phyloP scores from a whole-genome alignment of 2,113 vertebrate species.

The Sinocyclocheilus anophthalmus region DNA sequence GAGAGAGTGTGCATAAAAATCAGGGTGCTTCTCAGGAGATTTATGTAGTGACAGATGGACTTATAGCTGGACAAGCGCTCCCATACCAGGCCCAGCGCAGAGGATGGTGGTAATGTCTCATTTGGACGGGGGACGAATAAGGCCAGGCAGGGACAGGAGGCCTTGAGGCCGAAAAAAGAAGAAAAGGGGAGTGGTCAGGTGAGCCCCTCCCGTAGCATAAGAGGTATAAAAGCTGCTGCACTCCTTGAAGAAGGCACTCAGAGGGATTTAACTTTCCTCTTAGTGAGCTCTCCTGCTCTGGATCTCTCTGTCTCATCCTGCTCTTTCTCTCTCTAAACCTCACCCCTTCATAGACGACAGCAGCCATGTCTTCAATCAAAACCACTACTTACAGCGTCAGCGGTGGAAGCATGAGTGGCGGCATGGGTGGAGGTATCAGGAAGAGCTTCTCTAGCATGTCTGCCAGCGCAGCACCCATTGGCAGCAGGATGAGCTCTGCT shows the following conservation, averaged over 20 bases:
- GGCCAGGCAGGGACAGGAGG: slow-evolving; percentile 40
- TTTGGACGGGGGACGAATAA: slow-evolving; percentile 47
- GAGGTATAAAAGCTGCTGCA: slow-evolving; percentile 63
- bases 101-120: slow-evolving; percentile 56
- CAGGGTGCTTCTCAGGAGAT: too few relatives aligned
- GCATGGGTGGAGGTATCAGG: slow-evolving; percentile 69
- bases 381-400: not conserved
- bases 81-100: slow-evolving; percentile 66
- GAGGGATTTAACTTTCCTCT: slow-evolving; percentile 76
- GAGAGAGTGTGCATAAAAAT: slow-evolving; percentile 54
- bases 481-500: slow-evolving; percentile 31
- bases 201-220: slow-evolving; percentile 52
- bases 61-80: too few relatives aligned
- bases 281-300: slow-evolving; percentile 67
- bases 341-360: slow-evolving; percentile 26
- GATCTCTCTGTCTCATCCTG: slow-evolving; percentile 55
- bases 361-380: slow-evolving; percentile 51
- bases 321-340: slow-evolving; percentile 35
- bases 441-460: slow-evolving; percentile 62
- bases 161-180: slow-evolving; percentile 19
- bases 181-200: slow-evolving; percentile 44
- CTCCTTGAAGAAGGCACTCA: slow-evolving; percentile 61
- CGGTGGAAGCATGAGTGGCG: not conserved
- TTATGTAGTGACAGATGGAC: too few relatives aligned
- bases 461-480: not conserved